phyloP scores from a whole-genome alignment of 2,888 invertebrate species.

The Tipula helvola region DNA sequence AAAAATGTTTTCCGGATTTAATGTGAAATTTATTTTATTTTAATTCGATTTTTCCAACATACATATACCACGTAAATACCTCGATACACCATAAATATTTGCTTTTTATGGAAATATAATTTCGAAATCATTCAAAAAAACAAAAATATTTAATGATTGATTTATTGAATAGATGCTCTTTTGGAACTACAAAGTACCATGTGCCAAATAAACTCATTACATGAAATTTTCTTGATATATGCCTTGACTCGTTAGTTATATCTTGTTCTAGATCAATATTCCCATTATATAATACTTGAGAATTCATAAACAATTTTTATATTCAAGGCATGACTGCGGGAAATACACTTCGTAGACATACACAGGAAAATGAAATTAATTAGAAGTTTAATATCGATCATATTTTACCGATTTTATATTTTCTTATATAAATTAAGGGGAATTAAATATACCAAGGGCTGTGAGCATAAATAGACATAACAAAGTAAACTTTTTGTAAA shows the following conservation, averaged over 20 bases:
- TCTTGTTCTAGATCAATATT: neutral
- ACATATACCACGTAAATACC: neutral
- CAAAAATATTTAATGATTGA: neutral
- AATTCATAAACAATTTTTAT: neutral
- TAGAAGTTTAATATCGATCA: neutral
- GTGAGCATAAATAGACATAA: neutral
- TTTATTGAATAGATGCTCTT: neutral
- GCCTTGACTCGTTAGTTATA: too few species aligned
- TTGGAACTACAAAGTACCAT: neutral
- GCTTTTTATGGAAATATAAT: neutral
- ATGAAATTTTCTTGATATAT: neutral
- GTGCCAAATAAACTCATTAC: neutral
- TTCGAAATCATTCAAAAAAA: neutral
- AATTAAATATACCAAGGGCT: neutral
- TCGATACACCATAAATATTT: neutral
- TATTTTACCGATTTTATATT: neutral
- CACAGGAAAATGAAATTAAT: neutral
- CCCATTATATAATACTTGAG: neutral
- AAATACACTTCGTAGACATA: neutral
- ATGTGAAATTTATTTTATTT: neutral
- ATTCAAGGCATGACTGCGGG: neutral
- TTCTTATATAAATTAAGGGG: neutral
- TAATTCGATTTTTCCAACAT: neutral
- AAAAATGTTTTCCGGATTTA: neutral
- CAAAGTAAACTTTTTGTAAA: neutral